Percentiles rank a stretch among this genome's conserved stretches.
phyloP scores from a whole-genome alignment of 2,113 vertebrate genomes.

The Syngnathus typhle region DNA sequence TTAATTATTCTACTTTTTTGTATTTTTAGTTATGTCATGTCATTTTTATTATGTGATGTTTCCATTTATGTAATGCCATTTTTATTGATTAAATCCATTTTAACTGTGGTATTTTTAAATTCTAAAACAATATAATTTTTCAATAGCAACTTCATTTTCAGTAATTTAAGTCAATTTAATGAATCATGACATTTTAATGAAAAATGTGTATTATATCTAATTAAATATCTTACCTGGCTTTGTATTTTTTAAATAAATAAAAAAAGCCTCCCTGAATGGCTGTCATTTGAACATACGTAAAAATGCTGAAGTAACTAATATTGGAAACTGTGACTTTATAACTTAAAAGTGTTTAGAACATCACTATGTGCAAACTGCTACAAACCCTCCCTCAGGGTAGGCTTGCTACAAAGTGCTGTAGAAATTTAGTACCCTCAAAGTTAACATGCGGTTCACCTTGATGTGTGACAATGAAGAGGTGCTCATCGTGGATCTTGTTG shows the following conservation, averaged over 20 bases:
- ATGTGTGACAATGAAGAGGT: conserved; percentile 96
- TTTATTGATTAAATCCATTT: too few relatives aligned
- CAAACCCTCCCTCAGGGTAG: background rate
- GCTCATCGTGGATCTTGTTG: conserved; percentile 93
- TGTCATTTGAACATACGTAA: too few relatives aligned
- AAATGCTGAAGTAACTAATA: background rate
- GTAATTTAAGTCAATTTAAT: background rate
- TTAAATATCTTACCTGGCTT: background rate
- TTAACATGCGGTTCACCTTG: conserved; percentile 74
- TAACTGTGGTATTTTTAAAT: too few relatives aligned
- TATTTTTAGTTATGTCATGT: too few relatives aligned
- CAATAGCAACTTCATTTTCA: too few relatives aligned
- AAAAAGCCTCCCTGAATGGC: background rate
- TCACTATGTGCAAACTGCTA: background rate
- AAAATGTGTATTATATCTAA: background rate
- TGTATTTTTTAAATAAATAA: background rate
- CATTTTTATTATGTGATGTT: too few relatives aligned
- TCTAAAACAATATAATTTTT: too few relatives aligned
- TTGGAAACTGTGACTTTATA: background rate
- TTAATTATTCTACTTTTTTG: too few relatives aligned
- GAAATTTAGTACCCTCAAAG: background rate
- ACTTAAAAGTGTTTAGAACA: background rate
- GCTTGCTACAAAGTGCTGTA: background rate
- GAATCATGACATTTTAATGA: background rate
- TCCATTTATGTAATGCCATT: too few relatives aligned